phyloP scores from a whole-genome alignment of 2,113 vertebrate species.

The Prolemur simus region DNA sequence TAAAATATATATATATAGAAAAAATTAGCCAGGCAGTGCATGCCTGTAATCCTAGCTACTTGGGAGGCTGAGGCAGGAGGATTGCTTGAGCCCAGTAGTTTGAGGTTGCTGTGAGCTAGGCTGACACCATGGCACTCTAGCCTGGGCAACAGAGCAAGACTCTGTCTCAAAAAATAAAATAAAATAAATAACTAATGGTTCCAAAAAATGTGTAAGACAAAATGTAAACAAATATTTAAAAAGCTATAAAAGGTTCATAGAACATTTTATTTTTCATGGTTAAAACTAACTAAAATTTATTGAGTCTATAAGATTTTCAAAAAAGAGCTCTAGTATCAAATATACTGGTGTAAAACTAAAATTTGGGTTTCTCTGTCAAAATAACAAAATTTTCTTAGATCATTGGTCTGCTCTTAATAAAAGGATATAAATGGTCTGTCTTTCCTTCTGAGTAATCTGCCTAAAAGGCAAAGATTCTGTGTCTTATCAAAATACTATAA shows the following conservation, averaged over 20 bases:
- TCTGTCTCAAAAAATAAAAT: no score
- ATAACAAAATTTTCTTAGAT: neutral
- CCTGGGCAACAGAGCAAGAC: no score
- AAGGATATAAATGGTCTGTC: neutral
- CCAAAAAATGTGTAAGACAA: neutral
- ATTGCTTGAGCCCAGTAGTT: no score
- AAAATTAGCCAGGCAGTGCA: no score
- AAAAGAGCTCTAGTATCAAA: neutral
- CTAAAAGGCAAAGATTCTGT: neutral
- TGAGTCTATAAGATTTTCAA: neutral
- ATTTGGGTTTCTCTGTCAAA: neutral
- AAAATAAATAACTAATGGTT: neutral
- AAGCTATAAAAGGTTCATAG: neutral
- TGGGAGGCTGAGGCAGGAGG: no score
- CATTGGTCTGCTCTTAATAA: neutral
- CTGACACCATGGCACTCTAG: no score
- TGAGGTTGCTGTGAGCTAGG: no score
- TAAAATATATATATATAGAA: no score
- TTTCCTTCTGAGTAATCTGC: neutral
- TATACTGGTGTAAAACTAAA: neutral
- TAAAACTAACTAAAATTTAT: neutral
- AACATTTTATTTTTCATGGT: neutral
- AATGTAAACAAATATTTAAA: neutral
- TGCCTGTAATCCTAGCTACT: no score
- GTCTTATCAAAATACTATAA: conserved; percentile 9